These are phyloP conservation scores for Drosophila quadrilineata DNA, from an alignment of 1,140 invertebrate species.

Conservation along the genomic window DNA sequence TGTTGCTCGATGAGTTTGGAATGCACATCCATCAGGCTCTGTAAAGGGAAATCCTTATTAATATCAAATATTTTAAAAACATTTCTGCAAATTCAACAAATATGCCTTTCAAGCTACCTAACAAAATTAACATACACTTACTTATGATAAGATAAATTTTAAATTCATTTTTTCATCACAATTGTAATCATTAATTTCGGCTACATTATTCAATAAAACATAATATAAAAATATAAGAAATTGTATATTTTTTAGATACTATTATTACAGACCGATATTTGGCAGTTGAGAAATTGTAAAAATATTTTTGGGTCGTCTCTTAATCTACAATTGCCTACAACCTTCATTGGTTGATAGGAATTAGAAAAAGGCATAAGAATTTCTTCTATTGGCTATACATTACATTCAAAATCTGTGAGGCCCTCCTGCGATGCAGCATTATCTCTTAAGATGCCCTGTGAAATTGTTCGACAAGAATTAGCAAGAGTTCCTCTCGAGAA, in stretches of 20 bases:
- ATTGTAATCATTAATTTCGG: too few relatives aligned
- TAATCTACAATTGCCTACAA: too few relatives aligned
- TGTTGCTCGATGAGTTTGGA: constrained; percentile 69
- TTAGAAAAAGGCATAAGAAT: neutral
- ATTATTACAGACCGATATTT: too few relatives aligned
- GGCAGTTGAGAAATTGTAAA: too few relatives aligned
- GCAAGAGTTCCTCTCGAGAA: neutral
- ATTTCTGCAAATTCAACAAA: neutral
- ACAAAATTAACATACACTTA: neutral
- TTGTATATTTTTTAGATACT: too few relatives aligned
- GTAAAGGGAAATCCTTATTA: constrained; percentile 21
- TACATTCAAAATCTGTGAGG: constrained; percentile 43
- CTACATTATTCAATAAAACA: neutral
- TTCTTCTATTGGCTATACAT: constrained; percentile 41
- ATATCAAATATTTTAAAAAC: neutral
- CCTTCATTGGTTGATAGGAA: too few relatives aligned
- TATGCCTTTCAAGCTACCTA: neutral
- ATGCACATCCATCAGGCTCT: constrained; percentile 76
- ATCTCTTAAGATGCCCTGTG: constrained; percentile 67
- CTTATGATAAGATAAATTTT: neutral
- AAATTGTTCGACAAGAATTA: constrained; percentile 42
- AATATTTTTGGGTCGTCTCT: too few relatives aligned
- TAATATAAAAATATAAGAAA: too few relatives aligned
- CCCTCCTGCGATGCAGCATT: constrained; percentile 35
- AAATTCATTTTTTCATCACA: neutral